Conservation (phyloP, 2,797 vertebrate species). For the Tragelaphus oryx region DNA sequence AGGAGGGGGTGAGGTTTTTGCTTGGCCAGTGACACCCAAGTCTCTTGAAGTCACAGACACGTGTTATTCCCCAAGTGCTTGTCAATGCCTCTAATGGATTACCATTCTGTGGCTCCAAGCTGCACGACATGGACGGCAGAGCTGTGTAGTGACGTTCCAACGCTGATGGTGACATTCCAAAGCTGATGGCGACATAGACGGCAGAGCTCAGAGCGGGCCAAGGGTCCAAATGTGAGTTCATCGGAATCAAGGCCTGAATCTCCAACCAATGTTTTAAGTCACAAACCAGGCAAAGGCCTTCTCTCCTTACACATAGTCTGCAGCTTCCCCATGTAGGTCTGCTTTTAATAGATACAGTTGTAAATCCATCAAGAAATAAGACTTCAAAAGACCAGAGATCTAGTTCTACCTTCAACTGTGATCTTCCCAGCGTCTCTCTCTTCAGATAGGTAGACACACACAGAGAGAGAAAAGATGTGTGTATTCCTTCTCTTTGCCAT, state of each 20-base stretch:
- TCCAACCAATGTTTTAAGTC: background rate
- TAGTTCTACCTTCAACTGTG: background rate
- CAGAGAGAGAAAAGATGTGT: background rate
- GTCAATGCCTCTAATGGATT: background rate
- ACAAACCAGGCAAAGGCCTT: background rate
- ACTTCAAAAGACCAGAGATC: background rate
- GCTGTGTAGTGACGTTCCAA: no score
- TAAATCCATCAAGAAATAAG: background rate
- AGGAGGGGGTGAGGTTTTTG: rapidly evolving
- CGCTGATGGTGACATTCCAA: no score
- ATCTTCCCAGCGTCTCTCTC: background rate
- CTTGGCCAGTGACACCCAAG: background rate
- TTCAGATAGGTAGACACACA: no score
- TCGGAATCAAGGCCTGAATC: background rate
- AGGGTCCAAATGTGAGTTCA: background rate
- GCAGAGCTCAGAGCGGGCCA: background rate
- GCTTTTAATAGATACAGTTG: background rate
- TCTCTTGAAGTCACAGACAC: background rate
- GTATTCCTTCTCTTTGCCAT: background rate
- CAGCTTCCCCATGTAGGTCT: rapidly evolving
- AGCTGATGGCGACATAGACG: no score
- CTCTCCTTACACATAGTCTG: background rate
- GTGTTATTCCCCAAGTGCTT: background rate
- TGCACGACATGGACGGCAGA: rapidly evolving
- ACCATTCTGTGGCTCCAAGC: background rate